Evolutionary conservation across 2,888 invertebrate species (phyloP).

Genomic region (Ophion slaviceki): DNA sequence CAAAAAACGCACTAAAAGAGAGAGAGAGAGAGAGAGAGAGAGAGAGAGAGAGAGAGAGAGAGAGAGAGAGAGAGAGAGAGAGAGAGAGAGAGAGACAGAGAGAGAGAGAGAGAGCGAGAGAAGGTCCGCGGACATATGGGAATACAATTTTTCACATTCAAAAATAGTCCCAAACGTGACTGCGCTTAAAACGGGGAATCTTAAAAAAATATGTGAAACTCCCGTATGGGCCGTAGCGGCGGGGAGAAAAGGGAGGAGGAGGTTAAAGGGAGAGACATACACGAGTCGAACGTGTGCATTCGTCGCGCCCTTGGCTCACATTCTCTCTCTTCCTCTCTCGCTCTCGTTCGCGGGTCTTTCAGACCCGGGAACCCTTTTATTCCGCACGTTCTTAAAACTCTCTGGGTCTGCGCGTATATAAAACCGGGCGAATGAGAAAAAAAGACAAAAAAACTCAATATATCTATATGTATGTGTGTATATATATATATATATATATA

Average conservation of each 20-base stretch:
- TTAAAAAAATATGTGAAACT: constrained; percentile 83
- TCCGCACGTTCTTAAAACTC: constrained; percentile 80
- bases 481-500: constrained; percentile 45
- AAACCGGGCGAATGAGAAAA: constrained; percentile 62
- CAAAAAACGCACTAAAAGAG: neutral
- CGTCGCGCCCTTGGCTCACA: constrained; percentile 65
- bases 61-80: constrained; percentile 7
- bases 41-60: constrained; percentile 26
- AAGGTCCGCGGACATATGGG: constrained; percentile 60
- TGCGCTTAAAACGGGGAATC: constrained; percentile 81
- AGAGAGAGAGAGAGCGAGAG: constrained; percentile 19
- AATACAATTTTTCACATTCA: constrained; percentile 65
- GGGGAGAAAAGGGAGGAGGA: constrained; percentile 29
- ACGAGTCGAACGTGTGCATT: constrained; percentile 66
- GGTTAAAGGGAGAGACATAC: constrained; percentile 51
- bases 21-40: constrained; percentile 4
- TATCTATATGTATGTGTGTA: constrained; percentile 30
- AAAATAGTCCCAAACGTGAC: constrained; percentile 77
- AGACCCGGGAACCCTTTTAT: constrained; percentile 80
- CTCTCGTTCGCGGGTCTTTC: constrained; percentile 73
- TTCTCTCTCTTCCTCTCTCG: constrained; percentile 55
- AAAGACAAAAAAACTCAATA: constrained; percentile 26
- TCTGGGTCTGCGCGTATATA: constrained; percentile 67
- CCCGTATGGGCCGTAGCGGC: constrained; percentile 67
- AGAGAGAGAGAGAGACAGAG: constrained; percentile 18